phyloP scores from a whole-genome alignment of 37 sponge, comb jelly and placozoan species.

The Crambe crambe region DNA sequence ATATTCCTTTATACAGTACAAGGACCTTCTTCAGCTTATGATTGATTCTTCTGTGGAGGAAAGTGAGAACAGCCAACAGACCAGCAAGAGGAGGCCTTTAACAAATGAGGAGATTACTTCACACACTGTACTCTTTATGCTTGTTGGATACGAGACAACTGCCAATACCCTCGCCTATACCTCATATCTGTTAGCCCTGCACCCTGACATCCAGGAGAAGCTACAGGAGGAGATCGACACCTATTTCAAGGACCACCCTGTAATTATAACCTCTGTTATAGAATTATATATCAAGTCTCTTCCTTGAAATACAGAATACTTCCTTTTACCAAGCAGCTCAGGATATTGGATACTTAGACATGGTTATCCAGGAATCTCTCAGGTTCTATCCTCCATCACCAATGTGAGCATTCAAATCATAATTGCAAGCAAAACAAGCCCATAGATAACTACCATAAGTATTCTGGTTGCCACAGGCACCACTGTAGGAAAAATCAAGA shows the following conservation, averaged over 20 bases:
- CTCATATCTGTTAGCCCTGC: conserved; percentile 60
- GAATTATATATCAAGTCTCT: background rate
- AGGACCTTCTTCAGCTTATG: conserved; percentile 71
- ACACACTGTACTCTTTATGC: conserved; percentile 47
- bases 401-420: too few species aligned
- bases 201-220: too few species aligned
- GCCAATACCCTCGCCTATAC: conserved; percentile 59
- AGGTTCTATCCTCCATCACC: conserved; percentile 69
- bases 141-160: conserved; percentile 86
- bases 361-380: conserved; percentile 77
- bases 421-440: too few species aligned
- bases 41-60: conserved; percentile 54
- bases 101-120: conserved; percentile 54
- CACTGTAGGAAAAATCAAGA: too few species aligned
- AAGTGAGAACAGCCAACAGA: background rate
- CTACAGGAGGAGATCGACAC: conserved; percentile 58
- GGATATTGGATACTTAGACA: too few species aligned
- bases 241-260: conserved; percentile 58
- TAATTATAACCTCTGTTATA: conserved; percentile 26
- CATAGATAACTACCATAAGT: too few species aligned
- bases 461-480: too few species aligned
- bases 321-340: conserved; percentile 68
- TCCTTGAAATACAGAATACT: conserved; percentile 27
- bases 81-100: background rate
- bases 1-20: conserved; percentile 13